These are phyloP conservation scores for Amphimallon solstitiale DNA, from an alignment of 2,888 invertebrate species.

Conservation along the genomic window DNA sequence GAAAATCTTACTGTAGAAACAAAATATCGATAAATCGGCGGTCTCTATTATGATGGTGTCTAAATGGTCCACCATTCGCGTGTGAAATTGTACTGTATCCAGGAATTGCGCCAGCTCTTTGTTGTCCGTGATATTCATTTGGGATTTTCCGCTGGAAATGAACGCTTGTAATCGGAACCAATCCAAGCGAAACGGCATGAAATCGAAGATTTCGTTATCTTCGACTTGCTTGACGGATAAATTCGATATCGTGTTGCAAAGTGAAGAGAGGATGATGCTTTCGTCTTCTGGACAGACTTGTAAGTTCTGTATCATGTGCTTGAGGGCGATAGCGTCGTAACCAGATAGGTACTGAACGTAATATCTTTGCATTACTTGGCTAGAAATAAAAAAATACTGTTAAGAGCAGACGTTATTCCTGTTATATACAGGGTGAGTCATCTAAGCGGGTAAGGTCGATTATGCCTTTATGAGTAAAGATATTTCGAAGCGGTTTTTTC, in stretches of 20 bases:
- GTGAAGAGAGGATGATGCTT: conserved; percentile 90
- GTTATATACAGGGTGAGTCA: too few species aligned
- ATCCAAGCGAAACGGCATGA: conserved; percentile 89
- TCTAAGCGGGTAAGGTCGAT: too few species aligned
- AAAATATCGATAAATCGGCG: conserved; percentile 96
- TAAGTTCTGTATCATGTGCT: conserved; percentile 83
- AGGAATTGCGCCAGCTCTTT: conserved; percentile 89
- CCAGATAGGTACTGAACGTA: conserved; percentile 97
- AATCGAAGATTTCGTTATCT: conserved; percentile 95
- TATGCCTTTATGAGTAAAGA: too few species aligned
- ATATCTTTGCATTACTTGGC: conserved; percentile 78
- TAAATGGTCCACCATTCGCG: conserved; percentile 97
- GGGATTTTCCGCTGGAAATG: conserved; percentile 85
- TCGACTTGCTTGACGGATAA: conserved; percentile 95
- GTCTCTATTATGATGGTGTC: conserved; percentile 97
- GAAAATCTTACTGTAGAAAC: conserved; percentile 96
- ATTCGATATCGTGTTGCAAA: conserved; percentile 88
- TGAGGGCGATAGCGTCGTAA: conserved; percentile 93
- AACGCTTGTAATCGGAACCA: conserved; percentile 98
- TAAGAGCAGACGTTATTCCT: too few species aligned
- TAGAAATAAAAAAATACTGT: conserved; percentile 56
- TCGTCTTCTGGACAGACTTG: conserved; percentile 94
- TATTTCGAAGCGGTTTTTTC: too few species aligned
- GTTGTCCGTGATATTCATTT: conserved; percentile 82
- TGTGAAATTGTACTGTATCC: conserved; percentile 96